phyloP scores from a whole-genome alignment of 2,113 vertebrate genomes.

The Lepus americanus region DNA sequence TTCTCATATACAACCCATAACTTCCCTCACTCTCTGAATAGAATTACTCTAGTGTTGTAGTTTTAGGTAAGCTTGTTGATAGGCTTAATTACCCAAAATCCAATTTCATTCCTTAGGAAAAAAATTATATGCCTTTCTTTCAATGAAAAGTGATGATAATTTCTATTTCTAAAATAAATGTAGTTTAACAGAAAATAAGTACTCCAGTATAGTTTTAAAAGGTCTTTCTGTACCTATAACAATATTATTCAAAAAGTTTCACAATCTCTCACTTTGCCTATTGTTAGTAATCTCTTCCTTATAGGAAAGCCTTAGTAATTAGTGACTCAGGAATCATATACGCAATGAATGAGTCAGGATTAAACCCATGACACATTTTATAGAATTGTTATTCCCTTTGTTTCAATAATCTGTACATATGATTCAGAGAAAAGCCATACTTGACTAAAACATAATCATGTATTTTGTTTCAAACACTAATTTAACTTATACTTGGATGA shows the following conservation, averaged over 20 bases:
- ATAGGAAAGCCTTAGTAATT: conserved; percentile 81
- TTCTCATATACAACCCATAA: neutral
- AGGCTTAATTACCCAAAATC: neutral
- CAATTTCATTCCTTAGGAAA: neutral
- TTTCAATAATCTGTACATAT: conserved; percentile 71
- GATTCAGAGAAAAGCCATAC: conserved; percentile 72
- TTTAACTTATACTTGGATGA: conserved; percentile 42
- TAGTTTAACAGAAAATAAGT: conserved; percentile 57
- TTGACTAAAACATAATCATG: conserved; percentile 55
- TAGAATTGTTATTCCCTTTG: conserved; percentile 71
- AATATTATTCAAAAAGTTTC: conserved; percentile 65
- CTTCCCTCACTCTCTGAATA: neutral
- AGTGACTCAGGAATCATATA: conserved; percentile 75
- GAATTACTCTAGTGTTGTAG: neutral
- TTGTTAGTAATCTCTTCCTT: conserved; percentile 78
- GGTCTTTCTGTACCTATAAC: conserved; percentile 49
- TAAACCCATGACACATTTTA: conserved; percentile 75
- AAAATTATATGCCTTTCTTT: neutral
- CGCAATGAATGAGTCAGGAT: conserved; percentile 71
- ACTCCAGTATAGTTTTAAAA: conserved; percentile 26
- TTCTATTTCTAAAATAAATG: conserved; percentile 53
- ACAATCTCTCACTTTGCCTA: conserved; percentile 57
- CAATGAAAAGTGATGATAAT: conserved; percentile 46
- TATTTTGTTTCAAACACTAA: conserved; percentile 49
- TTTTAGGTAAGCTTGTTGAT: neutral